Base-by-base conservation (phyloP, 2,113 vertebrate genomes). In the Ardeotis arabs region DNA sequence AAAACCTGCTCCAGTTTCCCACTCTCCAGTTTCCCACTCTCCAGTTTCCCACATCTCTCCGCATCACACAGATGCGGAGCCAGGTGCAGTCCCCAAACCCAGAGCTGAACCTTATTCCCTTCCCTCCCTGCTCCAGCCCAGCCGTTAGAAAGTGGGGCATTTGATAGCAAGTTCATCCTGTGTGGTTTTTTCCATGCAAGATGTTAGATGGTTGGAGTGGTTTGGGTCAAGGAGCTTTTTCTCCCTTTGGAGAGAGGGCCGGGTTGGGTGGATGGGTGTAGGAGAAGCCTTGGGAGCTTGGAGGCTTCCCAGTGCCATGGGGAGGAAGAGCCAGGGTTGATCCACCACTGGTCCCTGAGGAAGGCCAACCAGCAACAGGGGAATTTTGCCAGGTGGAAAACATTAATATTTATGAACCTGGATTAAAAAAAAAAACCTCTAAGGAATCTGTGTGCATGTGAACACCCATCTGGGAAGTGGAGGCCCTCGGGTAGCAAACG, bases 361-460 rank as follows among this genome's bases (percentile, higher is more conserved):
- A 96, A 87, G 69, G 11, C 44, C 28, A 82, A 49, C 13, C 66
- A 87, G 31, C 15, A 95, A 23, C 15, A 64, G 41, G 9, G 29
- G 10, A 31, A 35, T 73, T 85, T 62, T 84, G 56, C 47, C 44
- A 73, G 16, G 29, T 85, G 72, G 73, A 89, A 94, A 86, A 21
- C 4, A 7, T 74, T 16, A 55, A 44, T 81, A 63, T 89, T 90
- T 86, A 63, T 44, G 20, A 86, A n/a, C 21, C 19, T 55, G 37
- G 23, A 90, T 87, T 89, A 33, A 8, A 73, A 74, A 74, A 91
- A 63, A 55, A 25, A 23, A 9, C 8, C 55, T 87, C 55, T 62
- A 37, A 88, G 73, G 37, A 96, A 89, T 87, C 68, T 84, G 68
- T 39, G 52, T 66, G 68, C 72, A 28, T 83, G 66, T 82, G 92